phyloP scores from a whole-genome alignment of 1,140 invertebrate species.

The Diorhabda carinulata region DNA sequence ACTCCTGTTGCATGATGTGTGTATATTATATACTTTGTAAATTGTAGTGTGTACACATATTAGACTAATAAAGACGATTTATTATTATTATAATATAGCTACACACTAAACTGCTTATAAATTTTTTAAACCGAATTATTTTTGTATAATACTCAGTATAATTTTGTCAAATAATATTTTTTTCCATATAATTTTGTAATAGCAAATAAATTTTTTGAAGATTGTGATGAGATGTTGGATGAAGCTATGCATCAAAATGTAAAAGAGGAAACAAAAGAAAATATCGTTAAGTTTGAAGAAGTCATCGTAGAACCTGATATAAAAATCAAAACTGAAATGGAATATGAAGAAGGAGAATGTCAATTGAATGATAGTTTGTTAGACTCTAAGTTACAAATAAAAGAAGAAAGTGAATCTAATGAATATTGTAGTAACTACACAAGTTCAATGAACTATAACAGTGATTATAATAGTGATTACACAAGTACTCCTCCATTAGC shows the following conservation, averaged over 20 bases:
- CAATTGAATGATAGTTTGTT: not conserved
- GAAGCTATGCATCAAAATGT: no score
- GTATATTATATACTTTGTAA: no score
- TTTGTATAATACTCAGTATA: constrained; percentile 38
- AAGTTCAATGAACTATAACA: not conserved
- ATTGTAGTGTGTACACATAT: no score
- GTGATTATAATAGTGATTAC: constrained; percentile 9
- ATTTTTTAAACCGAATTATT: no score
- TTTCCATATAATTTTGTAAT: constrained; percentile 22
- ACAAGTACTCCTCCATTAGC: not conserved
- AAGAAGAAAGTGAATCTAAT: constrained; percentile 3
- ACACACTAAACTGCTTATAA: no score
- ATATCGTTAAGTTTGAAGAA: constrained; percentile 30
- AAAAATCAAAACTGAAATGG: constrained; percentile 39
- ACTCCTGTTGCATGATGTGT: no score
- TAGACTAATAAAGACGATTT: no score
- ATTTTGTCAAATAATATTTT: constrained; percentile 45
- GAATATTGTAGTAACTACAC: not conserved
- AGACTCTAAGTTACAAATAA: constrained; percentile 9
- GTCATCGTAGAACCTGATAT: constrained; percentile 43
- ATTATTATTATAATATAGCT: no score
- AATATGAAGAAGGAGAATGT: constrained; percentile 28
- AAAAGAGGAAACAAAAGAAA: not conserved
- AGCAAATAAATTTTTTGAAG: no score
- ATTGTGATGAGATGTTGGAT: no score